Percentiles rank a stretch among this genome's conserved stretches.
phyloP scores from a whole-genome alignment of 2,888 invertebrate genomes.

The Argyresthia goedartella region DNA sequence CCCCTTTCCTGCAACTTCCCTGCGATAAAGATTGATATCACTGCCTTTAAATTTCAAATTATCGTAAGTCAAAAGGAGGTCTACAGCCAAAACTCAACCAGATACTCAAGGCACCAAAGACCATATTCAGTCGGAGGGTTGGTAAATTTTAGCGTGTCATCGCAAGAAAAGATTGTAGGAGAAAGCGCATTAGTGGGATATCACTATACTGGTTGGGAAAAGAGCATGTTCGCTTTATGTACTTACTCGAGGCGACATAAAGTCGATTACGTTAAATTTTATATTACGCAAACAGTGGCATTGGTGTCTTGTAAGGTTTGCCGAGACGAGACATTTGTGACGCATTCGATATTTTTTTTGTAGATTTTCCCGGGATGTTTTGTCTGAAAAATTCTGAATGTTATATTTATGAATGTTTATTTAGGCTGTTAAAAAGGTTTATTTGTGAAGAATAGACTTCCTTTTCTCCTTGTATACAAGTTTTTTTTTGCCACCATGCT shows the following conservation, averaged over 20 bases:
- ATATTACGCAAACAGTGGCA: slow-evolving; percentile 50
- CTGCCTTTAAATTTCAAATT: slow-evolving; percentile 53
- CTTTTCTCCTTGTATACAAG: no score
- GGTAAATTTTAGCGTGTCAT: slow-evolving; percentile 56
- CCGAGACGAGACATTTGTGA: slow-evolving; percentile 11
- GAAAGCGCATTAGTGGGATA: slow-evolving; percentile 66
- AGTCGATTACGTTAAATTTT: slow-evolving; percentile 57
- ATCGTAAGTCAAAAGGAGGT: slow-evolving; percentile 40
- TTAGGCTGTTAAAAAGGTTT: no score
- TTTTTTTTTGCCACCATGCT: no score
- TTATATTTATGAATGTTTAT: no score
- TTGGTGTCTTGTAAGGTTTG: slow-evolving; percentile 30
- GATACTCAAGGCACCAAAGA: slow-evolving; percentile 26
- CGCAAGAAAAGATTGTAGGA: slow-evolving; percentile 64
- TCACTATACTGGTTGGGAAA: slow-evolving; percentile 51
- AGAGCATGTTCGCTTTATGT: slow-evolving; percentile 55
- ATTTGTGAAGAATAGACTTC: no score
- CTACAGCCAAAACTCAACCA: slow-evolving; percentile 32
- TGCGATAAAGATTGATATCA: slow-evolving; percentile 69
- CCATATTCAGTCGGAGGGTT: slow-evolving; percentile 22
- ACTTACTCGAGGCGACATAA: slow-evolving; percentile 35
- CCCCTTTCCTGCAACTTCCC: slow-evolving; percentile 56
- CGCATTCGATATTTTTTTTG: no score
- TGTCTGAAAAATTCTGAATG: no score
- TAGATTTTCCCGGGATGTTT: no score